Percentiles rank a stretch among this genome's conserved stretches.
Evolutionary conservation across 2,113 vertebrate genomes (phyloP).

Genomic region (Dipodomys ordii): DNA sequence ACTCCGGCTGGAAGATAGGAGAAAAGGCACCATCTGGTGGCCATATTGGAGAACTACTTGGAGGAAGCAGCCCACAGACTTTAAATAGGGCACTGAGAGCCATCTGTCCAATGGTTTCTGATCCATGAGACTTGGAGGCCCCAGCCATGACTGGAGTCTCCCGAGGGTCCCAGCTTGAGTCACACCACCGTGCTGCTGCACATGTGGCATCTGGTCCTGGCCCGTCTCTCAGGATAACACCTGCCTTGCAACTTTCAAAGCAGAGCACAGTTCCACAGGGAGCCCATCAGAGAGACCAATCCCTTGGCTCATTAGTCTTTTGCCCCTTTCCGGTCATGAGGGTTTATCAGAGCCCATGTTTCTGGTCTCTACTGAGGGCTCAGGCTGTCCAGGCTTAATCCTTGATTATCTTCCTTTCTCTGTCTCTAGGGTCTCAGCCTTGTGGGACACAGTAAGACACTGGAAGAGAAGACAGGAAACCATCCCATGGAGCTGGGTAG

Average conservation of each 20-base stretch:
- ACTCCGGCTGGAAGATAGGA: constrained; percentile 62
- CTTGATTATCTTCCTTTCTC: neutral
- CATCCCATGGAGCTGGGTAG: rapidly evolving
- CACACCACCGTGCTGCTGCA: neutral
- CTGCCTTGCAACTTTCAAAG: neutral
- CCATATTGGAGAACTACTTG: neutral
- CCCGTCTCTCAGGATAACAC: neutral
- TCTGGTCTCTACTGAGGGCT: neutral
- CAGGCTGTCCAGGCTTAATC: neutral
- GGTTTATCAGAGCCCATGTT: constrained; percentile 55
- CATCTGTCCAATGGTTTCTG: neutral
- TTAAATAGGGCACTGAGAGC: rapidly evolving
- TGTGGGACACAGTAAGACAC: neutral
- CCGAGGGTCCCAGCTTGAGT: neutral
- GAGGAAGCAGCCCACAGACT: neutral
- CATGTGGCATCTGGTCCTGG: neutral
- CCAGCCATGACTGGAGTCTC: neutral
- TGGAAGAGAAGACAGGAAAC: neutral
- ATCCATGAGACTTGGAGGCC: neutral
- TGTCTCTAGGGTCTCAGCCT: neutral
- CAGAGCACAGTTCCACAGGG: rapidly evolving
- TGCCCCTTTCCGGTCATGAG: neutral
- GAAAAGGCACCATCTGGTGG: constrained; percentile 86
- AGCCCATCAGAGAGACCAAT: too few species aligned
- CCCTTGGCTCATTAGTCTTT: neutral